Evolutionary conservation across 2,888 invertebrate species (phyloP), one percentile per base, ranked within the genome.

Genomic region (Oscheius sp.): DNA sequence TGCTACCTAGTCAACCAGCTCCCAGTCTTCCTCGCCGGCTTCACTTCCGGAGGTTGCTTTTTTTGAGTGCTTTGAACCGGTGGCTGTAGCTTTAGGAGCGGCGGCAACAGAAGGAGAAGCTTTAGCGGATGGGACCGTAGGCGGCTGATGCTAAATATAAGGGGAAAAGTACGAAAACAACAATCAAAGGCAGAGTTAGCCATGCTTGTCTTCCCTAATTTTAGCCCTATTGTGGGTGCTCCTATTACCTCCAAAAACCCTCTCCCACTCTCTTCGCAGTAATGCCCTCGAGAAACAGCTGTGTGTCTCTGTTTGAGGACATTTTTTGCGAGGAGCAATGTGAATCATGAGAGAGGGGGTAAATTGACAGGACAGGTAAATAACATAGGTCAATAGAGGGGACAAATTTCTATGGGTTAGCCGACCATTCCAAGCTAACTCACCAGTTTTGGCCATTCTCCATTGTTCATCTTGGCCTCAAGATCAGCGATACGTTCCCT

Each of bases 121-220:
- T 49, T 49, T 49, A 49, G 49, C 49, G 49, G 49, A 49, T 49
- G 35, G n/a, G 53, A 21, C 25, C 53, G n/a, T 35, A 25, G 58
- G 25, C 58, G 25, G n/a, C 58, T 29, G 27, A 35, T 18, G 61
- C 61, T 61, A 61, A 61, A 61, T 61, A 61, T 35, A 35, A 35
- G 35, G 41, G 61, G 61, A 41, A 61, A 61, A 61, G 61, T 61
- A 61, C 61, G 61, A 43, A 35, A 43, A 61, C 61, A 43, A 61
- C 61, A 61, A 61, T 5, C 1, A 61, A 61, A 35, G 9, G 35
- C 35, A 35, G 58, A 27, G 27, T 58, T 58, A 58, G 58, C 58
- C 58, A 58, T 58, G 58, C 58, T 27, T 27, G 35, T 35, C 35
- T 35, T 13, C 21, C 49, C 21, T 49, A 49, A 35, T 35, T 35